phyloP scores from a whole-genome alignment of 2,888 invertebrate species.

The Dryobotodes eremita region DNA sequence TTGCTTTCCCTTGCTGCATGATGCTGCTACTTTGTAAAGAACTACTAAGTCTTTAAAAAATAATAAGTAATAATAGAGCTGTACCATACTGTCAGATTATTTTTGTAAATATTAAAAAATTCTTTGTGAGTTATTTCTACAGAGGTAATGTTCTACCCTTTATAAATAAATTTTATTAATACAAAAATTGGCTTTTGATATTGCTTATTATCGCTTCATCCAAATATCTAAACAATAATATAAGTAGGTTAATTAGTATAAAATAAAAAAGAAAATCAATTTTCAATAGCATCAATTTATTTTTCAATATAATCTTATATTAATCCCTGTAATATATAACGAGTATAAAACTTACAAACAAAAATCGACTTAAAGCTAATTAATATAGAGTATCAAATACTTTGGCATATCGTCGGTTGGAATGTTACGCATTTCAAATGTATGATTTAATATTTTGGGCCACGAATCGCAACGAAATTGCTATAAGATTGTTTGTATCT shows the following conservation, averaged over 20 bases:
- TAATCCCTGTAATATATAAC: slow-evolving; percentile 77
- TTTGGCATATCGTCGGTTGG: slow-evolving; percentile 77
- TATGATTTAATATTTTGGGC: slow-evolving; percentile 37
- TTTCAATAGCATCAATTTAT: slow-evolving; percentile 59
- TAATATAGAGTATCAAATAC: slow-evolving; percentile 76
- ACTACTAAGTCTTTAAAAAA: background rate
- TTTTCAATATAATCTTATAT: slow-evolving; percentile 70
- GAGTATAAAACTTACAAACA: slow-evolving; percentile 70
- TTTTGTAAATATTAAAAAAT: background rate
- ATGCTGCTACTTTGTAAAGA: background rate
- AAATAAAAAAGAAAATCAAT: slow-evolving; percentile 40
- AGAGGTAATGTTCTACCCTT: background rate
- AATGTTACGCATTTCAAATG: slow-evolving; percentile 56
- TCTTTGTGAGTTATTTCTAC: background rate
- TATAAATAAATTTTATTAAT: background rate
- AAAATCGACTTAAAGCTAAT: slow-evolving; percentile 67
- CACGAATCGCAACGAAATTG: slow-evolving; percentile 15
- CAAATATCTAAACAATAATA: slow-evolving; percentile 1
- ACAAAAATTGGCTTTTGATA: background rate
- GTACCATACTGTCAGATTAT: background rate
- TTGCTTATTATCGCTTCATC: background rate
- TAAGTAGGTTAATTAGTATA: background rate
- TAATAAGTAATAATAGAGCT: background rate
- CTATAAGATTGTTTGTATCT: background rate
- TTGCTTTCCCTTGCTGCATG: background rate